Conservation (phyloP, 2,797 vertebrate species). For the Capromys pilorides region DNA sequence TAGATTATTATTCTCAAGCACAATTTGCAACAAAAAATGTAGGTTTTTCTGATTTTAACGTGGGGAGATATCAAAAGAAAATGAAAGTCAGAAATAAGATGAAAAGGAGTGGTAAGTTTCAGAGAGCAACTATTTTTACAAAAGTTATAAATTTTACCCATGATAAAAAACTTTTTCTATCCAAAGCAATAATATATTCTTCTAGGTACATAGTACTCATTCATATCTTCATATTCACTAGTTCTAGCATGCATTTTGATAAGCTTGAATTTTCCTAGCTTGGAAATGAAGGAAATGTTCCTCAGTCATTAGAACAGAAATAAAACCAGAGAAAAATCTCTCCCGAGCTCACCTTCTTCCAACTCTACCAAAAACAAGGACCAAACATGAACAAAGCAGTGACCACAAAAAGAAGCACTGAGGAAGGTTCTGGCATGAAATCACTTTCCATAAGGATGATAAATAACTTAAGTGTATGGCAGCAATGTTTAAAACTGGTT, state of each 20-base stretch:
- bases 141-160: constrained; percentile 27
- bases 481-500: neutral
- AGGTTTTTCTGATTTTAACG: constrained; percentile 36
- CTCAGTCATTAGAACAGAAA: neutral
- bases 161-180: neutral
- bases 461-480: neutral
- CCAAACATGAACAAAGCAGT: neutral
- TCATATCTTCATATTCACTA: constrained; percentile 38
- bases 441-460: neutral
- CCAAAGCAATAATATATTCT: neutral
- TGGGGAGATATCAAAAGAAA: neutral
- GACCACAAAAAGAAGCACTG: neutral
- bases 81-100: constrained; percentile 33
- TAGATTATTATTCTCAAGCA: constrained; percentile 22
- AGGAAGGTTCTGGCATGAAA: neutral
- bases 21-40: neutral
- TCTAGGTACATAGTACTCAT: neutral
- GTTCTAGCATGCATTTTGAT: neutral
- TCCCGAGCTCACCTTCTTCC: neutral
- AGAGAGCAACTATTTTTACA: constrained; percentile 1
- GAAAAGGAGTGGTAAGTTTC: neutral
- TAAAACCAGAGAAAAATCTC: neutral
- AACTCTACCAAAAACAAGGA: neutral
- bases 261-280: constrained; percentile 6
- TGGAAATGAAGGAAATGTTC: constrained; percentile 28